A percentile compares a stretch with the other conserved stretches of the same genome.
Evolutionary conservation across 2,888 invertebrate genomes (phyloP).

Genomic region (Rotaria magnacalcarata): DNA sequence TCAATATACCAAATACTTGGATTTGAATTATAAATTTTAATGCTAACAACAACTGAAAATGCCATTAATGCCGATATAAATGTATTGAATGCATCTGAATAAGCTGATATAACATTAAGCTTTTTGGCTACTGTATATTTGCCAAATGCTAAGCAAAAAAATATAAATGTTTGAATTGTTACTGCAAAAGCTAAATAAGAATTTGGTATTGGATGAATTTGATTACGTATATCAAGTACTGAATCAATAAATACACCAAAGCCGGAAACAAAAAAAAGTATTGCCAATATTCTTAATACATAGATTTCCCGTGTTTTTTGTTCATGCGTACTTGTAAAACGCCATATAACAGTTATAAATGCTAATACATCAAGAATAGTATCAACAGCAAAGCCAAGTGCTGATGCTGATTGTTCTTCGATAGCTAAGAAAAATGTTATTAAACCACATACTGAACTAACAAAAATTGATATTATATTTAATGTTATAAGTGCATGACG

Average conservation of each 20-base stretch:
- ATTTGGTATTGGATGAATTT: slow-evolving; percentile 25
- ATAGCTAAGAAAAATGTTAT: slow-evolving; percentile 25
- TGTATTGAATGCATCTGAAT: slow-evolving; percentile 32
- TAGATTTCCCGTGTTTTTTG: neutral
- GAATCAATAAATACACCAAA: slow-evolving; percentile 27
- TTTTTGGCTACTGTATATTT: slow-evolving; percentile 11
- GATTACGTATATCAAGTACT: slow-evolving; percentile 1
- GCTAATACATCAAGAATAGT: slow-evolving; percentile 34
- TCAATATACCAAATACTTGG: neutral
- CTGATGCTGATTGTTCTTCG: slow-evolving; percentile 21
- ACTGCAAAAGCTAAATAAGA: neutral
- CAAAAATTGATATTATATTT: slow-evolving; percentile 21
- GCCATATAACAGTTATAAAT: slow-evolving; percentile 4
- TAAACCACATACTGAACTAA: slow-evolving; percentile 18
- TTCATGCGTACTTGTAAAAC: slow-evolving; percentile 13
- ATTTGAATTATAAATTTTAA: neutral
- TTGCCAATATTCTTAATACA: neutral
- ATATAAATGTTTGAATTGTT: neutral
- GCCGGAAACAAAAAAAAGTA: neutral
- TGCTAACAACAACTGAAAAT: neutral
- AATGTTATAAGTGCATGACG: slow-evolving; percentile 29
- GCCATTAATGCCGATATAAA: neutral
- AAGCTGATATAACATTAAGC: slow-evolving; percentile 9
- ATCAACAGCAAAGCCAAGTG: slow-evolving; percentile 35
- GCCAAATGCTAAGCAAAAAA: neutral